Evolutionary conservation across 2,888 invertebrate genomes (phyloP).

Genomic region (Venustoraphidia nigricollis): DNA sequence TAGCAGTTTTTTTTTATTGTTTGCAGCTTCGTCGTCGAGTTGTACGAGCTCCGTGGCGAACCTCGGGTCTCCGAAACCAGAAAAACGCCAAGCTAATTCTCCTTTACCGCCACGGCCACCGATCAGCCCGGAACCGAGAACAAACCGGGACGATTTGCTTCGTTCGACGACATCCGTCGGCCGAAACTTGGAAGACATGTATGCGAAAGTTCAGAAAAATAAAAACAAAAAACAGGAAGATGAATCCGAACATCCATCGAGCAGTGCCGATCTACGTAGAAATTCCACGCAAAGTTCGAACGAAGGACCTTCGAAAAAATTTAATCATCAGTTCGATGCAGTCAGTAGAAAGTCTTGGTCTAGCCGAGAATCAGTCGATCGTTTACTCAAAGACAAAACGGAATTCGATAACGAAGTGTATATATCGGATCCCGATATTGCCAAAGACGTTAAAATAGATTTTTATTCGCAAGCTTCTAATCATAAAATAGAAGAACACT

Average conservation of each 20-base stretch:
- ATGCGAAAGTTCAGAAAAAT: conserved; percentile 72
- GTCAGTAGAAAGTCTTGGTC: conserved; percentile 23
- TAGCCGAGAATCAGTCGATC: conserved; percentile 22
- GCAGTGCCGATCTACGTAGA: conserved; percentile 19
- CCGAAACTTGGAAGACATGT: conserved; percentile 74
- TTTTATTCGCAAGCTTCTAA: neutral
- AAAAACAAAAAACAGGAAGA: conserved; percentile 35
- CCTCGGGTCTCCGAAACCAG: conserved; percentile 76
- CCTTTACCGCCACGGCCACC: conserved; percentile 68
- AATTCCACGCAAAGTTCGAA: conserved; percentile 20
- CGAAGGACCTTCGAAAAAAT: conserved; percentile 14
- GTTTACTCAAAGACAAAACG: conserved; percentile 4
- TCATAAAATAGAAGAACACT: conserved; percentile 29
- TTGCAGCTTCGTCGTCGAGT: conserved; percentile 52
- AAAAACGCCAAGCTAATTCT: conserved; percentile 79
- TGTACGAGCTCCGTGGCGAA: conserved; percentile 55
- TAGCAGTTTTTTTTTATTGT: conserved; percentile 5
- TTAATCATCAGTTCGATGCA: conserved; percentile 11
- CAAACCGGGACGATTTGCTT: conserved; percentile 11
- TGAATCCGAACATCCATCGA: conserved; percentile 23
- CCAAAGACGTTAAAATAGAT: neutral
- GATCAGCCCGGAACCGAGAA: conserved; percentile 15
- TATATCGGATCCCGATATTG: conserved; percentile 7
- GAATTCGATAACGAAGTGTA: conserved; percentile 6
- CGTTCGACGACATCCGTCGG: conserved; percentile 7